These are phyloP conservation scores for Temnothorax ravouxi DNA, from an alignment of 2,888 invertebrate genomes.

Conservation along the genomic window DNA sequence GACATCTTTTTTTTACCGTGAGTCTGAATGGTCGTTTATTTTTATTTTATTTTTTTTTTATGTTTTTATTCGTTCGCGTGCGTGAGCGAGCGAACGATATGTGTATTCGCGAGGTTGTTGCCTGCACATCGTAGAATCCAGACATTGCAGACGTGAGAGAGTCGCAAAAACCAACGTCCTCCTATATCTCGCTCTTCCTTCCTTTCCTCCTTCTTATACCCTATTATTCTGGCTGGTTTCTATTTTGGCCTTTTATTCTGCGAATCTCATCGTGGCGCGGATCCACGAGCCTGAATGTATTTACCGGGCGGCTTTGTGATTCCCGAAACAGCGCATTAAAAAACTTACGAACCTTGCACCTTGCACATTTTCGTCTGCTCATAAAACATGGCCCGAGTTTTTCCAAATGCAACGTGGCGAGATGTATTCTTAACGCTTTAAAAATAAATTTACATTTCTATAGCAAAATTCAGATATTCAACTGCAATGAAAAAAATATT, in stretches of 20 bases:
- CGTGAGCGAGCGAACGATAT: slow-evolving; percentile 68
- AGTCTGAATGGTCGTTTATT: neutral
- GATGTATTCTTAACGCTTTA: neutral
- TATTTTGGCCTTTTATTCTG: slow-evolving; percentile 55
- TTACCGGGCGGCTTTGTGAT: slow-evolving; percentile 22
- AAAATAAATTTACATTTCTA: neutral
- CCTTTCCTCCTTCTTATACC: slow-evolving; percentile 54
- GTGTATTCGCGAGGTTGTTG: slow-evolving; percentile 79
- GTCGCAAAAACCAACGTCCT: slow-evolving; percentile 76
- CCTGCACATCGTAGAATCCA: slow-evolving; percentile 81
- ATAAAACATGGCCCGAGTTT: neutral
- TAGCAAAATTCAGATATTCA: neutral
- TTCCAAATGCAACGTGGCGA: neutral
- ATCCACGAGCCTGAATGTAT: slow-evolving; percentile 38
- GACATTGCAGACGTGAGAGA: slow-evolving; percentile 78
- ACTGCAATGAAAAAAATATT: neutral
- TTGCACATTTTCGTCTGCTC: neutral
- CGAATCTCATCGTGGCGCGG: slow-evolving; percentile 5
- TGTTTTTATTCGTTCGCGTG: slow-evolving; percentile 36
- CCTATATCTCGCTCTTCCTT: slow-evolving; percentile 70
- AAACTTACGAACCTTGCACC: slow-evolving; percentile 17
- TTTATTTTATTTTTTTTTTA: slow-evolving; percentile 51
- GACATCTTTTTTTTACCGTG: neutral
- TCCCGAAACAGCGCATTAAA: slow-evolving; percentile 32
- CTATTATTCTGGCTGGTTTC: slow-evolving; percentile 18